Evolutionary conservation across 2,888 invertebrate genomes (phyloP).

Genomic region (Latrodectus hesperus): DNA sequence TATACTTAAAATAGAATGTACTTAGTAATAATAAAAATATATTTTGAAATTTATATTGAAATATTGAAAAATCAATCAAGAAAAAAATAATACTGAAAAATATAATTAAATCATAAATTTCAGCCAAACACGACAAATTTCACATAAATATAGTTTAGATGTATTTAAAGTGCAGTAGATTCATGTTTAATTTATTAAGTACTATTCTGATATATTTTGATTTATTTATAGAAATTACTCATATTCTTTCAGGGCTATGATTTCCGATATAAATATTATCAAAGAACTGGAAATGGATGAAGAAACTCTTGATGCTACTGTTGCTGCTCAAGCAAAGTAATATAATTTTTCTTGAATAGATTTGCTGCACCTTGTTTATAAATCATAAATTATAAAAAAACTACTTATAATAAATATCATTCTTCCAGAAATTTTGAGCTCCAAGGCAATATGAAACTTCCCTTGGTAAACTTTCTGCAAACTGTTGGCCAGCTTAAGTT

Average conservation of each 20-base stretch:
- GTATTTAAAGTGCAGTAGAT: too few species aligned
- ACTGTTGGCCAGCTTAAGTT: constrained; percentile 81
- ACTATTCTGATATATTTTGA: too few species aligned
- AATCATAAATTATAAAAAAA: background rate
- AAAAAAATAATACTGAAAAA: too few species aligned
- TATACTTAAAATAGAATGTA: too few species aligned
- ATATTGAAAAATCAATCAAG: too few species aligned
- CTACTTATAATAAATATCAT: background rate
- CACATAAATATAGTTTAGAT: too few species aligned
- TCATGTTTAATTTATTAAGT: too few species aligned
- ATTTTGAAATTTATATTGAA: too few species aligned
- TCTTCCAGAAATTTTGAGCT: constrained; percentile 74
- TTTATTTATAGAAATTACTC: background rate
- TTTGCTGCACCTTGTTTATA: background rate
- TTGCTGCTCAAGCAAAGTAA: constrained; percentile 51
- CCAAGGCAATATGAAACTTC: constrained; percentile 72
- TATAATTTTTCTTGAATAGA: background rate
- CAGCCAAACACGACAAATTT: too few species aligned
- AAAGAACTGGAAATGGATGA: constrained; percentile 57
- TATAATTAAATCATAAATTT: too few species aligned
- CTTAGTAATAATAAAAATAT: too few species aligned
- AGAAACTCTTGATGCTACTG: constrained; percentile 31
- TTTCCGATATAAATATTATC: constrained; percentile 58
- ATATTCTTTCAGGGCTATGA: constrained; percentile 40
- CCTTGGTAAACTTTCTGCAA: constrained; percentile 79